A percentile compares a stretch with the other conserved stretches of the same genome.
These are phyloP conservation scores for Pachydiplax longipennis DNA, from an alignment of 2,888 invertebrate genomes.

Conservation along the genomic window DNA sequence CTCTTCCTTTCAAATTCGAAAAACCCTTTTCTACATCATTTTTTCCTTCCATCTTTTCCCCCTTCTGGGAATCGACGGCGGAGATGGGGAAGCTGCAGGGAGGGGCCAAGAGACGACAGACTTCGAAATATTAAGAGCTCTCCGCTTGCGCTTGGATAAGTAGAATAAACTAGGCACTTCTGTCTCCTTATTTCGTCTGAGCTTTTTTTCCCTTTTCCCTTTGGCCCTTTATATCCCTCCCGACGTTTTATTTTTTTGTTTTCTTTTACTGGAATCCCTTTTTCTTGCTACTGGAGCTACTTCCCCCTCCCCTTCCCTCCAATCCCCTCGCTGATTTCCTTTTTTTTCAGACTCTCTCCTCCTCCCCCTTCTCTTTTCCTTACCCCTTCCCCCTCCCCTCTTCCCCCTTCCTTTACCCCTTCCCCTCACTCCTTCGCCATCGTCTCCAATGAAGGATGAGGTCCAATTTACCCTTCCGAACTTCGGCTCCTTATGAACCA, in stretches of 20 bases:
- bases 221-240: constrained; percentile 30
- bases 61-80: not conserved
- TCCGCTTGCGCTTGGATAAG: constrained; percentile 40
- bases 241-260: constrained; percentile 30
- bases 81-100: not conserved
- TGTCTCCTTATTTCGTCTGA: constrained; percentile 37
- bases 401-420: not conserved
- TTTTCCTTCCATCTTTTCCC: not conserved
- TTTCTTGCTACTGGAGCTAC: not conserved
- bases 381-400: not conserved
- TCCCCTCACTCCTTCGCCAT: not conserved
- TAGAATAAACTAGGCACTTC: constrained; percentile 43
- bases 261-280: not conserved
- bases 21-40: not conserved
- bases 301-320: not conserved
- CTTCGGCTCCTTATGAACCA: not conserved
- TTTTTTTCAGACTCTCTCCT: not conserved
- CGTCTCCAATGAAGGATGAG: not conserved
- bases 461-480: not conserved
- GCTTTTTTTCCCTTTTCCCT: not conserved
- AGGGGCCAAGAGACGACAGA: not conserved
- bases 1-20: not conserved
- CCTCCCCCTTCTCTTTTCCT: not conserved
- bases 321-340: not conserved
- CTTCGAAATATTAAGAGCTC: constrained; percentile 44